phyloP scores from a whole-genome alignment of 2,888 invertebrate species.

The Drosophila atripex region DNA sequence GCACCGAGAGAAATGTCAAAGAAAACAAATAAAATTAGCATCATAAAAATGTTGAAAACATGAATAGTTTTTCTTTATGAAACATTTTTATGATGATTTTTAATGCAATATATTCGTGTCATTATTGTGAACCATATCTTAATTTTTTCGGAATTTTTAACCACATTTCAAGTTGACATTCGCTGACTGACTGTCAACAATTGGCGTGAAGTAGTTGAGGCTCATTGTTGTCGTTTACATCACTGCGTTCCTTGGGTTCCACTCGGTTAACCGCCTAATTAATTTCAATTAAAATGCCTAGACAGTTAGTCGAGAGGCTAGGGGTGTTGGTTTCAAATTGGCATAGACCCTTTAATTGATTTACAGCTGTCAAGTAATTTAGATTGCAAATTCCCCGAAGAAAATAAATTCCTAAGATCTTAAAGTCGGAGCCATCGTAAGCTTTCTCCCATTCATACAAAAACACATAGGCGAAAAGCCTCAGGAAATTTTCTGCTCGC shows the following conservation, averaged over 20 bases:
- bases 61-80: neutral
- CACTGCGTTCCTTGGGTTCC: slow-evolving; percentile 31
- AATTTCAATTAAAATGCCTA: slow-evolving; percentile 78
- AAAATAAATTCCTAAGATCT: neutral
- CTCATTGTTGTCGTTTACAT: slow-evolving; percentile 57
- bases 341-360: slow-evolving; percentile 70
- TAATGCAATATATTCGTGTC: neutral
- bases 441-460: slow-evolving; percentile 14
- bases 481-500: slow-evolving; percentile 42
- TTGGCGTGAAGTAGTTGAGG: slow-evolving; percentile 72
- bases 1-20: slow-evolving; percentile 3
- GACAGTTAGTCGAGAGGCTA: slow-evolving; percentile 53
- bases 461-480: slow-evolving; percentile 16
- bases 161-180: slow-evolving; percentile 42
- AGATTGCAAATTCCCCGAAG: slow-evolving; percentile 8
- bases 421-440: slow-evolving; percentile 8
- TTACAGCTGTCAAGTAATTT: slow-evolving; percentile 63
- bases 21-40: neutral
- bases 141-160: slow-evolving; percentile 9
- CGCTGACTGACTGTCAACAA: slow-evolving; percentile 64
- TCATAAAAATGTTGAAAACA: neutral
- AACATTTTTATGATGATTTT: neutral
- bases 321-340: slow-evolving; percentile 42
- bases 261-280: slow-evolving; percentile 54
- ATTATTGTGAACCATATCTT: neutral